A percentile compares a stretch with the other conserved stretches of the same genome.
Conservation (phyloP, 2,888 invertebrate genomes). For the Dorcus hopei region DNA sequence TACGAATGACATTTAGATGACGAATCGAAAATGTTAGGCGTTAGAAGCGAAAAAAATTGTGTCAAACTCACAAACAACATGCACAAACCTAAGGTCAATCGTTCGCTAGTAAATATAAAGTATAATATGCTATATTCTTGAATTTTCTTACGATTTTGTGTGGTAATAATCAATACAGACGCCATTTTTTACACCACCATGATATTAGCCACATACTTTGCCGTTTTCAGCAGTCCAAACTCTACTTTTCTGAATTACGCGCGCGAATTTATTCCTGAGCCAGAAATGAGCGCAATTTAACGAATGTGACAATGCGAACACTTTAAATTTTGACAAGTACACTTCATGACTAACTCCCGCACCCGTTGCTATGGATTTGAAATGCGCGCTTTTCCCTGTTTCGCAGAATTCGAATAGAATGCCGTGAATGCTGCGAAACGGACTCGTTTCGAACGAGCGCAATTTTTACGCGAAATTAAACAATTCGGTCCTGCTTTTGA, state of each 20-base stretch:
- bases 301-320: background rate
- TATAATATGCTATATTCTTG: slow-evolving; percentile 7
- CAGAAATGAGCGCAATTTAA: too few relatives aligned
- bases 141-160: slow-evolving; percentile 46
- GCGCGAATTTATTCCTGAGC: too few relatives aligned
- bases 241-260: too few relatives aligned
- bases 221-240: background rate
- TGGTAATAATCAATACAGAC: slow-evolving; percentile 45
- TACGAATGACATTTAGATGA: slow-evolving; percentile 13
- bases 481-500: background rate
- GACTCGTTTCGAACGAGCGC: background rate
- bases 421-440: too few relatives aligned
- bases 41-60: background rate
- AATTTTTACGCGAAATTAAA: background rate
- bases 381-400: too few relatives aligned
- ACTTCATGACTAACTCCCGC: background rate
- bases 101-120: background rate
- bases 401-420: too few relatives aligned
- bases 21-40: background rate
- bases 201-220: slow-evolving; percentile 21
- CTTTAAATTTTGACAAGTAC: slow-evolving; percentile 14
- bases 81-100: background rate
- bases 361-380: too few relatives aligned
- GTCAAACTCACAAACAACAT: background rate
- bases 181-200: slow-evolving; percentile 42